Base-by-base conservation (phyloP, 2,888 invertebrate genomes). In the Tetranychus piercei region DNA sequence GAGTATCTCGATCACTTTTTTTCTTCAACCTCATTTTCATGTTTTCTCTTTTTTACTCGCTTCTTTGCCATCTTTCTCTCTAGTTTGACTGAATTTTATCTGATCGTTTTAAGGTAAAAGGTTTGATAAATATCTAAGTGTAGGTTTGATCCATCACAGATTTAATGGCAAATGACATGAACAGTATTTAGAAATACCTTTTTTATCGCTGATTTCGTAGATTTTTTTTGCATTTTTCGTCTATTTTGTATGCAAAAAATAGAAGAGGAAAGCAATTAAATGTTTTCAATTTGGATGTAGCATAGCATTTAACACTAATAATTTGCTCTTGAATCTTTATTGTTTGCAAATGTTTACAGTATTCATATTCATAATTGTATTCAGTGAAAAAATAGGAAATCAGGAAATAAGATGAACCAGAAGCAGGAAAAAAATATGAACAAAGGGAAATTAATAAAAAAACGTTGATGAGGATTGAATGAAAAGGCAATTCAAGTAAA, bases 71-170 rank as follows among this genome's bases (percentile, higher is more conserved):
- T 55, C 15, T 55, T 15, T 1, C 55, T 6, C 15, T 55, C 9
- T 55, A 55, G 11, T 55, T 55, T 55, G 55, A 55, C 55, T 55
- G 55, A 55, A 55, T 55, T 55, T 55, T 55, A 9, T 55, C 55
- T 15, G 15, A 55, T 55, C 15, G 55, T 15, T 55, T 55, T 55
- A 55, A 55, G 15, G 15, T 15, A 55, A 55, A 55, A 55, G 55
- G 9, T 55, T 15, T 55, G 55, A 55, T 55, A 55, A 55, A 15
- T 15, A 55, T 55, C 55, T 55, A 55, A 55, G 15, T 55, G 55
- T 55, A 55, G 55, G 55, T 55, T 55, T 55, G 55, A 55, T 55
- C 55, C 55, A 55, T 55, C 55, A 55, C 55, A 55, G 55, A 55
- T 15, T 55, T 55, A 7, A 55, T 55, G 55, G 9, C 1, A 55